phyloP scores from a whole-genome alignment of 2,113 vertebrate species.

The Platanista minor region DNA sequence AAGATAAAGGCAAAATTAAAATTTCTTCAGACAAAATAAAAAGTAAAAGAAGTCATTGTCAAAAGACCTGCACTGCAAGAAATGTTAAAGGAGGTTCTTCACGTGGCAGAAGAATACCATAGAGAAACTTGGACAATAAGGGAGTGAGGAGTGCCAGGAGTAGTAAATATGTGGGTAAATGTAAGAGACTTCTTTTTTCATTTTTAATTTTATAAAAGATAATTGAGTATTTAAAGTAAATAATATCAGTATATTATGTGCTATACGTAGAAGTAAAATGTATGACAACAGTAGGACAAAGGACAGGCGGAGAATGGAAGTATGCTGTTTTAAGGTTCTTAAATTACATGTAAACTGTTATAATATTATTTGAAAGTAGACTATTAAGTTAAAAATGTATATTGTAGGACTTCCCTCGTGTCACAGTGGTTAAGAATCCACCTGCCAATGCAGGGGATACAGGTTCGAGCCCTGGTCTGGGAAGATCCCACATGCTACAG shows the following conservation, averaged over 20 bases:
- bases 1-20: slow-evolving; percentile 5
- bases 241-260: neutral
- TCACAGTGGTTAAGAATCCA: too few relatives aligned
- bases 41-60: neutral
- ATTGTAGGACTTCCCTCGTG: neutral
- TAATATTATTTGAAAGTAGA: neutral
- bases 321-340: neutral
- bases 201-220: slow-evolving; percentile 5
- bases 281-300: neutral
- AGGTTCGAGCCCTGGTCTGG: too few relatives aligned
- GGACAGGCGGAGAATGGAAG: neutral
- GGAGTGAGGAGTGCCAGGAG: neutral
- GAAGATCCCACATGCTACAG: too few relatives aligned
- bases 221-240: neutral
- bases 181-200: neutral
- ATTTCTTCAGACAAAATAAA: neutral
- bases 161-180: neutral
- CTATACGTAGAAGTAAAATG: neutral
- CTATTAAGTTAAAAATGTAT: neutral
- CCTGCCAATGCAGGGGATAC: too few relatives aligned
- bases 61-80: neutral
- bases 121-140: neutral
- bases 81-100: neutral
- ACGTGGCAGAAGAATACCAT: neutral
- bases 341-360: neutral